phyloP scores from a whole-genome alignment of 2,797 vertebrate genomes.

The Onychomys torridus region DNA sequence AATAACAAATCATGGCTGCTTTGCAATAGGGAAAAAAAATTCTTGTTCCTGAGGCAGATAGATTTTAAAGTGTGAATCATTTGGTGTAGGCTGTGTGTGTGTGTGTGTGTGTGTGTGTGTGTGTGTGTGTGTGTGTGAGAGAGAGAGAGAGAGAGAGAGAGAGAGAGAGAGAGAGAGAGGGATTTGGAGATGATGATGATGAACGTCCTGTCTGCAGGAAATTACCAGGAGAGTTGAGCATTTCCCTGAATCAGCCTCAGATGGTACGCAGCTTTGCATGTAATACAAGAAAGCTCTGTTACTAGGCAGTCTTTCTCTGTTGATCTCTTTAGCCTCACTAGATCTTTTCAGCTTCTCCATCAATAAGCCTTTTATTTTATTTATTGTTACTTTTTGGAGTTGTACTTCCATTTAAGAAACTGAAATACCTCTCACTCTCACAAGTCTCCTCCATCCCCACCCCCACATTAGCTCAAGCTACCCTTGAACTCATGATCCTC shows the following conservation, averaged over 20 bases:
- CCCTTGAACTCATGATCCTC: background rate
- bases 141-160: background rate
- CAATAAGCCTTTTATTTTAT: slow-evolving; percentile 51
- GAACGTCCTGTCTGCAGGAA: slow-evolving; percentile 86
- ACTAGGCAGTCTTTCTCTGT: slow-evolving; percentile 44
- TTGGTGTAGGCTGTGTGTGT: slow-evolving; percentile 73
- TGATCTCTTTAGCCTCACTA: slow-evolving; percentile 18
- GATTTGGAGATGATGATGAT: slow-evolving; percentile 86
- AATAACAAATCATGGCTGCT: slow-evolving; percentile 60
- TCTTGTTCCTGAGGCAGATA: slow-evolving; percentile 76
- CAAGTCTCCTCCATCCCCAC: background rate
- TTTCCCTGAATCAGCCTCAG: slow-evolving; percentile 84
- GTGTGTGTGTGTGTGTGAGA: background rate
- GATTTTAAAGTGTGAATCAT: slow-evolving; percentile 83
- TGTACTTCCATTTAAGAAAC: slow-evolving; percentile 76
- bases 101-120: background rate
- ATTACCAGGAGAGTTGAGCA: slow-evolving; percentile 83
- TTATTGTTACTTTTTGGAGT: slow-evolving; percentile 33
- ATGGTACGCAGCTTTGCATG: slow-evolving; percentile 74
- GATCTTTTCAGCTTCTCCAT: background rate
- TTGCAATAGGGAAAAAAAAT: slow-evolving; percentile 9
- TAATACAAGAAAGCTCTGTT: slow-evolving; percentile 79
- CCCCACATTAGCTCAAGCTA: background rate
- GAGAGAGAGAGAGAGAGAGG: background rate
- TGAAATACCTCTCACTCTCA: slow-evolving; percentile 77